Evolutionary conservation across 2,888 invertebrate genomes (phyloP).

Genomic region (Tiphia femorata): DNA sequence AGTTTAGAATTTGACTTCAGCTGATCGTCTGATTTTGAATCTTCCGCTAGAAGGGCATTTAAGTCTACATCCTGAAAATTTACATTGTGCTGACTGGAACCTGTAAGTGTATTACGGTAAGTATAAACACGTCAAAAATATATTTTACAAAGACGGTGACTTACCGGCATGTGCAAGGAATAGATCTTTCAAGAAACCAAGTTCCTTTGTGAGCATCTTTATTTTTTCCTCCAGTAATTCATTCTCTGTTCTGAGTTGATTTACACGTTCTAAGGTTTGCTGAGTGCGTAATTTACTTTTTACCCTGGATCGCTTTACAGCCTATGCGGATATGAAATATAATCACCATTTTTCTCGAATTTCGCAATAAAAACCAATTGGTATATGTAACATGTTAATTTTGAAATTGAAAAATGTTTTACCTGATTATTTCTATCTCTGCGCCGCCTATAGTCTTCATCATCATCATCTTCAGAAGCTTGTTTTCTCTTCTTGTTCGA

Average conservation of each 20-base stretch:
- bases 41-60: slow-evolving; percentile 61
- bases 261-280: slow-evolving; percentile 82
- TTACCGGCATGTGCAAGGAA: slow-evolving; percentile 85
- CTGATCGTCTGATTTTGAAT: slow-evolving; percentile 46
- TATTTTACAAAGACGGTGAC: background rate
- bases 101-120: slow-evolving; percentile 30
- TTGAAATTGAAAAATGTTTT: slow-evolving; percentile 31
- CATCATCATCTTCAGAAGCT: slow-evolving; percentile 75
- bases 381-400: background rate
- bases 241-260: slow-evolving; percentile 82
- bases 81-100: slow-evolving; percentile 60
- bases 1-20: slow-evolving; percentile 40
- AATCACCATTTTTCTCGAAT: too few species aligned
- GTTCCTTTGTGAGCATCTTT: slow-evolving; percentile 83
- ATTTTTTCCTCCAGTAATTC: slow-evolving; percentile 85
- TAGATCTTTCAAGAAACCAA: slow-evolving; percentile 84
- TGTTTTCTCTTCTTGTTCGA: slow-evolving; percentile 53
- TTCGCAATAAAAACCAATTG: background rate
- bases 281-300: slow-evolving; percentile 84
- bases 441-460: slow-evolving; percentile 80
- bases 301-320: slow-evolving; percentile 85
- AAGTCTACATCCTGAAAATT: slow-evolving; percentile 62
- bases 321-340: slow-evolving; percentile 72
- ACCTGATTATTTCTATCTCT: slow-evolving; percentile 86
- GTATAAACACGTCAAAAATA: background rate